These are phyloP conservation scores for Tyrannus savana DNA, from an alignment of 2,113 vertebrate species.

Conservation along the genomic window DNA sequence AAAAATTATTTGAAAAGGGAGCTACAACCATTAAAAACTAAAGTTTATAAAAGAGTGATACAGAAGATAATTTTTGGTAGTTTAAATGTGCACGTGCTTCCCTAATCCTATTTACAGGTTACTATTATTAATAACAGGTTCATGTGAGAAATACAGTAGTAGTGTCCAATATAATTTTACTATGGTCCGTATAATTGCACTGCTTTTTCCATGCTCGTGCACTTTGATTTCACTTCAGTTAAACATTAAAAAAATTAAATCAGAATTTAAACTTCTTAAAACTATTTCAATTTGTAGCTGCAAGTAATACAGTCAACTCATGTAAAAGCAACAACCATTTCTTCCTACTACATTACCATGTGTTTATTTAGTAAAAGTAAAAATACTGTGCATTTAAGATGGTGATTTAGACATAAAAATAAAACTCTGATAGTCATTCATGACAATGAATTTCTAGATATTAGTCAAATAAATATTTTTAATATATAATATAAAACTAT, in stretches of 20 bases:
- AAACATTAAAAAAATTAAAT: neutral
- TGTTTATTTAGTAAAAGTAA: neutral
- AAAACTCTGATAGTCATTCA: neutral
- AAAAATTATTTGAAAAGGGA: neutral
- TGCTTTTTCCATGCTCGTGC: neutral
- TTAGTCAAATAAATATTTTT: neutral
- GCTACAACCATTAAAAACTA: neutral
- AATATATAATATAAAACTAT: neutral
- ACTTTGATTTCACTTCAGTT: neutral
- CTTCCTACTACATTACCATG: neutral
- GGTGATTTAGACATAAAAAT: neutral
- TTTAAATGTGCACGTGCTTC: neutral
- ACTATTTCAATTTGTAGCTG: neutral
- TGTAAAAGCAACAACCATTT: neutral
- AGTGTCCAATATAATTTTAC: neutral
- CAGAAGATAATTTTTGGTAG: neutral
- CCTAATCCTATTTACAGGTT: neutral
- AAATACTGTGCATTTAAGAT: neutral
- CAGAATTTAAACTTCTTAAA: neutral
- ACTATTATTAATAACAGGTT: neutral
- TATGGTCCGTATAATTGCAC: neutral
- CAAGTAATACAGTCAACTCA: neutral
- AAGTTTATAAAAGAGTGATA: neutral
- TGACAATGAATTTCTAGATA: neutral
- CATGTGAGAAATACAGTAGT: neutral